These are phyloP conservation scores for Macrosiphum euphorbiae DNA, from an alignment of 2,888 invertebrate species.

Conservation along the genomic window DNA sequence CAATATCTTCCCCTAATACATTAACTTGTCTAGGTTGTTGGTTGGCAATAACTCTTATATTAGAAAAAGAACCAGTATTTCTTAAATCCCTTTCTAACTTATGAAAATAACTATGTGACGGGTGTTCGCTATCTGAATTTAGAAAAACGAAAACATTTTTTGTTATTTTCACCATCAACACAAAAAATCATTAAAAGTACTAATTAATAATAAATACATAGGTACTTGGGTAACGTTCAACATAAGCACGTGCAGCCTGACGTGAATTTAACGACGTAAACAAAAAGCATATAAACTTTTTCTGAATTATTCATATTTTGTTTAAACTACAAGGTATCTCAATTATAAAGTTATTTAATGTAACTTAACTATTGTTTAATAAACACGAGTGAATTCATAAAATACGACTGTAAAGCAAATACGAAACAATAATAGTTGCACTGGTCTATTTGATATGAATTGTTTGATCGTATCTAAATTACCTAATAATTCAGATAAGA, in stretches of 20 bases:
- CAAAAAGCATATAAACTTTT: not conserved
- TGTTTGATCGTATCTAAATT: too few species aligned
- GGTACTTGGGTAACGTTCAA: not conserved
- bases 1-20: not conserved
- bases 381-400: too few species aligned
- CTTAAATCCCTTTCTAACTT: constrained; percentile 5
- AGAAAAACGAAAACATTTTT: not conserved
- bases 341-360: not conserved
- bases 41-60: not conserved
- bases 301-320: constrained; percentile 7
- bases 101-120: not conserved
- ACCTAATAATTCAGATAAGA: too few species aligned
- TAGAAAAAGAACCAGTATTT: not conserved
- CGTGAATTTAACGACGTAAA: not conserved
- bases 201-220: not conserved
- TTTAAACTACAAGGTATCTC: not conserved
- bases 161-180: not conserved
- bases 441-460: too few species aligned
- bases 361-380: too few species aligned
- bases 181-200: not conserved
- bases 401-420: too few species aligned
- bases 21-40: not conserved
- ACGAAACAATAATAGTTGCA: too few species aligned
- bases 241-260: not conserved
- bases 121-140: not conserved